A percentile compares a stretch with the other conserved stretches of the same genome.
phyloP scores from a whole-genome alignment of 1,140 invertebrate species.

The Atta texana region DNA sequence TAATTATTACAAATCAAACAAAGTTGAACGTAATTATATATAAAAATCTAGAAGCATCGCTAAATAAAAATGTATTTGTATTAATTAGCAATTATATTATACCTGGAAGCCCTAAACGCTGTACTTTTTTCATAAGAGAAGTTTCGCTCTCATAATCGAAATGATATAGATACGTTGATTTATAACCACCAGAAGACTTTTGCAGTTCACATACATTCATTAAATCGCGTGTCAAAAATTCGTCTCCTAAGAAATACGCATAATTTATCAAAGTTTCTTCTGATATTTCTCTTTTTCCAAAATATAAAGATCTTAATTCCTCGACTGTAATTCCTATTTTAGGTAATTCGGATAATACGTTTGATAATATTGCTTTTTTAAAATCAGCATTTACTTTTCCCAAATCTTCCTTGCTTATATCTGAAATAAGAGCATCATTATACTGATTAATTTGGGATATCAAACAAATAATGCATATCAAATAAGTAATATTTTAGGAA shows the following conservation, averaged over 20 bases:
- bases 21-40: background rate
- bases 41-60: background rate
- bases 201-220: conserved; percentile 83
- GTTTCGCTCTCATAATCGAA: conserved; percentile 76
- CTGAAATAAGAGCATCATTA: conserved; percentile 14
- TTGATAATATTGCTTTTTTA: conserved; percentile 40
- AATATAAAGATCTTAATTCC: conserved; percentile 77
- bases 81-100: background rate
- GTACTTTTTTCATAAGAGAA: conserved; percentile 35
- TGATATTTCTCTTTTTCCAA: conserved; percentile 78
- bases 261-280: conserved; percentile 77
- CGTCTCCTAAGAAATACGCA: conserved; percentile 83
- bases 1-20: background rate
- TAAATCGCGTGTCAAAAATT: conserved; percentile 82
- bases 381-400: conserved; percentile 43
- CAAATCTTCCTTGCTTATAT: background rate
- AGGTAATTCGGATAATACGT: background rate
- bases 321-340: conserved; percentile 55
- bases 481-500: background rate
- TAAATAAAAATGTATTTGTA: background rate
- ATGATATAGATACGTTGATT: conserved; percentile 86
- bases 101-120: conserved; percentile 48
- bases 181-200: conserved; percentile 67
- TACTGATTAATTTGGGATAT: background rate
- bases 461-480: background rate